Conservation (phyloP, 1,140 invertebrate species). For the Drosophila pachea region DNA sequence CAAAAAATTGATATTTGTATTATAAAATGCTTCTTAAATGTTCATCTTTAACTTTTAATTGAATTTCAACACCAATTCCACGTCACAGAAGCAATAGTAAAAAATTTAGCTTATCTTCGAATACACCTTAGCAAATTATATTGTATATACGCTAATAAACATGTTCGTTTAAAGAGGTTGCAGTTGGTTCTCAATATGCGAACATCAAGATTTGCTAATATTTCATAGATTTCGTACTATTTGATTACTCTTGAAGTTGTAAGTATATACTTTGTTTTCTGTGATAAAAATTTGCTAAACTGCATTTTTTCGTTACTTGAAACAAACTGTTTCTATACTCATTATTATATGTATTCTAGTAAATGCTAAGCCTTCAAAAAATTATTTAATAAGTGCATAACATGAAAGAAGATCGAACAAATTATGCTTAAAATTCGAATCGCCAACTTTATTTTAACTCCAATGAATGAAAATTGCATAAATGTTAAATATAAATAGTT, state of each 20-base stretch:
- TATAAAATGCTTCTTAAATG: no score
- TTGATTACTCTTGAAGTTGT: constrained; percentile 22
- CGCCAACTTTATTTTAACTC: constrained; percentile 53
- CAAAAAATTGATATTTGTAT: no score
- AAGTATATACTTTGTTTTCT: constrained; percentile 66
- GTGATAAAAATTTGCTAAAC: constrained; percentile 61
- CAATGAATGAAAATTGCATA: constrained; percentile 58
- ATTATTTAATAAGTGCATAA: constrained; percentile 31
- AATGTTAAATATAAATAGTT: constrained; percentile 40
- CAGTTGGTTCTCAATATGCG: constrained; percentile 24
- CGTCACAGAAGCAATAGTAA: not conserved
- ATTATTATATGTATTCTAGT: constrained; percentile 25
- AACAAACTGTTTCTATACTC: constrained; percentile 43
- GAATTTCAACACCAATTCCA: no score
- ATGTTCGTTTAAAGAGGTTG: constrained; percentile 9
- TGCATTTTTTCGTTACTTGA: constrained; percentile 62
- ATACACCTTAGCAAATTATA: constrained; percentile 1
- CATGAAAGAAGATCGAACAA: constrained; percentile 33
- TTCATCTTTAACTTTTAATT: no score
- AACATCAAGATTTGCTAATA: no score
- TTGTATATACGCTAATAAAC: not conserved
- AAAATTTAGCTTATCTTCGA: not conserved
- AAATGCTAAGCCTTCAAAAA: constrained; percentile 29
- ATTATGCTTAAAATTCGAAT: constrained; percentile 17
- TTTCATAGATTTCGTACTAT: no score